Percentiles rank a stretch among this genome's conserved stretches.
These are phyloP conservation scores for Xenopus borealis DNA, from an alignment of 2,113 vertebrate species.

Conservation along the genomic window DNA sequence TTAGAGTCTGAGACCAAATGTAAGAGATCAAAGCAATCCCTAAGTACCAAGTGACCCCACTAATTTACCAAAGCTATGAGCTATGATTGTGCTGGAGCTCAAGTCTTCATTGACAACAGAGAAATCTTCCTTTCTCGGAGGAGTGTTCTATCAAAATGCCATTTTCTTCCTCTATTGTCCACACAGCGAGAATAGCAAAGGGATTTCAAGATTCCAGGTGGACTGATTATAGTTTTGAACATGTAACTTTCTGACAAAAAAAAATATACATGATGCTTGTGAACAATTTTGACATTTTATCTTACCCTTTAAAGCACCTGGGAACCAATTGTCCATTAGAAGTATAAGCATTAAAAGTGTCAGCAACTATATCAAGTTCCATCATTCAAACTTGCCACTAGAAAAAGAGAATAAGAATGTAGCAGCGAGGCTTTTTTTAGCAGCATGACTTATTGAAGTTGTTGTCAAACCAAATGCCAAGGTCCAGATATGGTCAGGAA, in stretches of 20 bases:
- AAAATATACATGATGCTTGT: slow-evolving; percentile 64
- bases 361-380: slow-evolving; percentile 58
- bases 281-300: slow-evolving; percentile 68
- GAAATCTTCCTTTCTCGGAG: slow-evolving; percentile 58
- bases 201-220: slow-evolving; percentile 59
- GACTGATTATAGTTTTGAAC: slow-evolving; percentile 67
- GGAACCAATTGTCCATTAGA: slow-evolving; percentile 56
- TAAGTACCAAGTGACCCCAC: slow-evolving; percentile 59
- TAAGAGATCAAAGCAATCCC: slow-evolving; percentile 65
- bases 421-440: slow-evolving; percentile 60
- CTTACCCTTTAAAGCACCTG: slow-evolving; percentile 66
- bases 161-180: slow-evolving; percentile 61
- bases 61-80: slow-evolving; percentile 65
- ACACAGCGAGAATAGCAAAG: slow-evolving; percentile 52
- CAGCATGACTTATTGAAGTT: slow-evolving; percentile 43
- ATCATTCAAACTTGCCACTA: slow-evolving; percentile 61
- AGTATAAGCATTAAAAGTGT: slow-evolving; percentile 64
- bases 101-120: slow-evolving; percentile 59
- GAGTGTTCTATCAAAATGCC: slow-evolving; percentile 64
- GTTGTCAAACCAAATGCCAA: slow-evolving; percentile 44
- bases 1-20: slow-evolving; percentile 63
- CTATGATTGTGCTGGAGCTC: slow-evolving; percentile 61
- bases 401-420: slow-evolving; percentile 52
- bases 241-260: slow-evolving; percentile 61
- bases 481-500: slow-evolving; percentile 25